Evolutionary conservation across 2,888 invertebrate genomes (phyloP), one percentile per base, ranked within the genome.

Genomic region (Brenthis hecate): DNA sequence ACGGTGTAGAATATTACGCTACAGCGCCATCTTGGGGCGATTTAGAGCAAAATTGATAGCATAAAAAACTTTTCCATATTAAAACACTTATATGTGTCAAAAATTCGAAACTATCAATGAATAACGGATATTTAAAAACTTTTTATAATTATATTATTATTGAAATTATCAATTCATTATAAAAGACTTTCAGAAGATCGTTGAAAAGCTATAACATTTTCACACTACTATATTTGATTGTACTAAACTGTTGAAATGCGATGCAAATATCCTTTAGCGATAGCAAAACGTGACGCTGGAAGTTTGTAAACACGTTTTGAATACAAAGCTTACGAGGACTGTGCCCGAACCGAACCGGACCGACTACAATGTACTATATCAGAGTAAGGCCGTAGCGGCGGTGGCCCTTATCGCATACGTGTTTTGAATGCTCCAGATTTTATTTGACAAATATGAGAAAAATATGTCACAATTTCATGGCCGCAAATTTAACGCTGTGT

Each of bases 381-480:
- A 56, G 56, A 36, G 36, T 43, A 56, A 56, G 56, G 56, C 65
- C 50, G 65, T 50, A 50, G 32, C 47, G 64, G 48, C 64, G 32
- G 43, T 56, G 65, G 56, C 56, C 65, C 65, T 65, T 65, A 65
- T 65, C 65, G 65, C 56, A 32, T n/a, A 65, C 65, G 65, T 65
- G 56, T 50, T 65, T 56, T 56, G 65, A 65, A 65, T 64, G 56
- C 48, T 64, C 5, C 14, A 56, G 6, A 16, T 48, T 50, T 56
- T 56, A 56, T 56, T 36, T 56, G 32, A 56, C 56, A 56, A 56
- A 56, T 56, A 56, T 56, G n/a, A 36, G 14, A 56, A 56, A 56
- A 56, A 56, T 56, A 56, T 56, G 32, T 32, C 36, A 43, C 36
- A 43, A 43, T 11, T 43, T 43, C 36, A 43, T 43, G 36, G 36